These are phyloP conservation scores for Pterostichus madidus DNA, from an alignment of 2,888 invertebrate species.

Conservation along the genomic window DNA sequence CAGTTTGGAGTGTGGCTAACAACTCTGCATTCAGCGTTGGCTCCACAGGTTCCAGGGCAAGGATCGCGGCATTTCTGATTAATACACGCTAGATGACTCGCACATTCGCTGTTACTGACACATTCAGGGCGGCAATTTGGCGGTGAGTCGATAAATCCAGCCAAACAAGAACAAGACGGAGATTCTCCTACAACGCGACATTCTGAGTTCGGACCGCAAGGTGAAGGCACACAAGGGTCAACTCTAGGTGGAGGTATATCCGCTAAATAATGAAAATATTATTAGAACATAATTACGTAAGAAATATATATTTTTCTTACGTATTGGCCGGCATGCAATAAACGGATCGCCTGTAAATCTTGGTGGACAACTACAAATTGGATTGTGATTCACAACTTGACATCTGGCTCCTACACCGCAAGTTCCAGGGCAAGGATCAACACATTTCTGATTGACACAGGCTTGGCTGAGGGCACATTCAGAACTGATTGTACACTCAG, in stretches of 20 bases:
- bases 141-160: conserved; percentile 82
- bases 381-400: conserved; percentile 86
- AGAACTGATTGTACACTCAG: conserved; percentile 86
- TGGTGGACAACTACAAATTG: conserved; percentile 84
- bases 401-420: conserved; percentile 87
- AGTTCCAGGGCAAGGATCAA: conserved; percentile 87
- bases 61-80: conserved; percentile 88
- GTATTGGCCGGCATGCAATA: conserved; percentile 80
- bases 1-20: conserved; percentile 86
- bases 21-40: conserved; percentile 85
- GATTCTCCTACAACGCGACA: conserved; percentile 79
- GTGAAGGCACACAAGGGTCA: conserved; percentile 84
- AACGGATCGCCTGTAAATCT: conserved; percentile 87
- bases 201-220: conserved; percentile 85
- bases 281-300: background rate
- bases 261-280: conserved; percentile 64
- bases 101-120: conserved; percentile 85
- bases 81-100: conserved; percentile 85
- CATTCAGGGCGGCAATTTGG: conserved; percentile 89
- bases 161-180: conserved; percentile 82
- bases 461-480: conserved; percentile 86
- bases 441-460: conserved; percentile 88
- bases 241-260: conserved; percentile 69
- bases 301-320: conserved; percentile 73
- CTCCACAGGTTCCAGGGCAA: conserved; percentile 87